phyloP scores from a whole-genome alignment of 37 sponge, comb jelly and placozoan genomes.

The Ianthella basta region DNA sequence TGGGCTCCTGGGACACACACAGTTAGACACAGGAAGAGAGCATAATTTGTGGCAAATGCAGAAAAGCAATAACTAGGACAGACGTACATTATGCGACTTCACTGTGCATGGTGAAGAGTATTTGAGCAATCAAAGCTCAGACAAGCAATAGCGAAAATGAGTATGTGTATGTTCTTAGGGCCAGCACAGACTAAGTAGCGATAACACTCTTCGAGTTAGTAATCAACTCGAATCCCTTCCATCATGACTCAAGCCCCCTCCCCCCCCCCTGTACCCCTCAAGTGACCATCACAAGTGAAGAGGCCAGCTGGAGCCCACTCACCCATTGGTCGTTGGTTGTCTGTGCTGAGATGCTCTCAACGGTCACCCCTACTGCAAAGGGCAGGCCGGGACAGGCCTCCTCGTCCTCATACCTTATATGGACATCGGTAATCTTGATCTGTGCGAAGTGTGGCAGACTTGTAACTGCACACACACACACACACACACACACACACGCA shows the following conservation, averaged over 20 bases:
- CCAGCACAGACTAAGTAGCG: no score
- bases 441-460: slow-evolving; percentile 9
- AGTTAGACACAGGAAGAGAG: not conserved
- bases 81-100: not conserved
- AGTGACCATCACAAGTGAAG: no score
- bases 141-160: no score
- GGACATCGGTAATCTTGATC: slow-evolving; percentile 85
- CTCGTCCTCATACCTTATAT: slow-evolving; percentile 90
- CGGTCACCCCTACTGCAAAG: slow-evolving; percentile 76
- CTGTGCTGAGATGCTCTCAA: slow-evolving; percentile 75
- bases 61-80: not conserved
- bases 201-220: no score
- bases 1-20: slow-evolving; percentile 55
- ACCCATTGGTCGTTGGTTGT: slow-evolving; percentile 91
- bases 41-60: not conserved
- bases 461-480: not conserved
- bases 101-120: not conserved
- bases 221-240: no score
- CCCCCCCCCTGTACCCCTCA: not conserved
- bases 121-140: no score
- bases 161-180: no score
- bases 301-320: no score
- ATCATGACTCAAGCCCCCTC: no score
- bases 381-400: slow-evolving; percentile 58
- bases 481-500: no score